phyloP scores from a whole-genome alignment of 1,140 invertebrate genomes.

The Sarcophaga peregrina region DNA sequence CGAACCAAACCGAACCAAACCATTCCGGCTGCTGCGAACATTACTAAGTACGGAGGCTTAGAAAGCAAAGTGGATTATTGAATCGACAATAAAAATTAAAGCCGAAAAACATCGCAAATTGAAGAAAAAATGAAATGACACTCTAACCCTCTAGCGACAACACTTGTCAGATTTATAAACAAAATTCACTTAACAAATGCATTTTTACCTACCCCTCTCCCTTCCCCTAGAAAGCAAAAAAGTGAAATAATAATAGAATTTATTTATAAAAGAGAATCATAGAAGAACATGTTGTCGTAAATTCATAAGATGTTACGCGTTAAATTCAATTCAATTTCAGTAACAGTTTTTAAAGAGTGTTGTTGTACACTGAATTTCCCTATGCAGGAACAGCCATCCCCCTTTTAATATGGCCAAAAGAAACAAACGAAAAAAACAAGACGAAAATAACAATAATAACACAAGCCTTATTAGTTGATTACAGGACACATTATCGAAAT shows the following conservation, averaged over 20 bases:
- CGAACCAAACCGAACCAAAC: neutral
- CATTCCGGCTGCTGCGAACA: no score
- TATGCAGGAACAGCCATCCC: neutral
- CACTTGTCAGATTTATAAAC: slow-evolving; percentile 36
- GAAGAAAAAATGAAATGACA: no score
- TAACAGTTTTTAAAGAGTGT: no score
- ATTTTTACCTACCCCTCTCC: no score
- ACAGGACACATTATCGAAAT: slow-evolving; percentile 67
- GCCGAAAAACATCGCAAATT: neutral
- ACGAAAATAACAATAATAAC: slow-evolving; percentile 48
- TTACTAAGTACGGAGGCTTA: slow-evolving; percentile 1
- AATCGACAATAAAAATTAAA: slow-evolving; percentile 29
- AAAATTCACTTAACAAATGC: slow-evolving; percentile 41
- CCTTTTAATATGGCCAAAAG: neutral
- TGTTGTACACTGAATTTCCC: neutral
- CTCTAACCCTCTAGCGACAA: neutral
- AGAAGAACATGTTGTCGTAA: slow-evolving; percentile 10
- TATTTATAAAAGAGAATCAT: slow-evolving; percentile 30
- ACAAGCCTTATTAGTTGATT: slow-evolving; percentile 67
- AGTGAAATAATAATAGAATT: neutral
- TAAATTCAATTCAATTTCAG: slow-evolving; percentile 66
- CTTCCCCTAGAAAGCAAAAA: neutral
- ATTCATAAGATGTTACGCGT: slow-evolving; percentile 62
- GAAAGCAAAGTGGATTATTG: slow-evolving; percentile 38
- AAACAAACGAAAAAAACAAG: neutral